Base-by-base conservation (phyloP, 2,888 invertebrate genomes). In the Drosophila aldrichi region DNA sequence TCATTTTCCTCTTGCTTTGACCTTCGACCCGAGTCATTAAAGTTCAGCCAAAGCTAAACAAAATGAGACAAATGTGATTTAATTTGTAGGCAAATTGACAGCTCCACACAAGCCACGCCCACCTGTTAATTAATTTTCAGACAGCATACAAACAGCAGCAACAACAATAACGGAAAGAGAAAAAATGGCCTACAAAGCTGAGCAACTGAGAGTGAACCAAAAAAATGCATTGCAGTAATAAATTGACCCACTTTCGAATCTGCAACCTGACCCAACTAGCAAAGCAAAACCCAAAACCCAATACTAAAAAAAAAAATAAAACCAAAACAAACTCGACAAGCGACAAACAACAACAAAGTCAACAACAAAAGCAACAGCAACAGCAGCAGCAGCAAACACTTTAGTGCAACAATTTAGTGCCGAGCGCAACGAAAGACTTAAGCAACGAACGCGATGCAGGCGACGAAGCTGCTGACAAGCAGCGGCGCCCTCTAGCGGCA, bases 211-310 rank as follows among this genome's bases (percentile, higher is more conserved):
- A 58, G 64, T n/a, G 29, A n/a, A 48, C n/a, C 9, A 5, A 32
- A 68, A 81, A 89, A 75, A 81, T 82, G 82, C 89, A 89, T 82
- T 89, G 83, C 88, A 71, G 81, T 82, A 81, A 89, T 79, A 87
- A 87, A 89, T 75, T 88, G 90, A 88, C 87, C 90, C 86, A 88
- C 87, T 88, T 88, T 88, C 87, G 75, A 88, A 89, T 88, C 90
- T 83, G 87, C 90, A 88, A 88, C 87, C 88, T 89, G 87, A 88
- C 87, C 88, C 88, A 87, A 89, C 86, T 88, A 71, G 80, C 78
- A 84, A 75, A 52, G 77, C 77, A 77, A 83, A 88, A 70, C 83
- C 73, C 72, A 71, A 76, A 56, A 67, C 40, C 52, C 67, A 61
- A 71, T 52, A 68, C 73, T 54, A 44, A 75, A 70, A 54, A 70